Evolutionary conservation across 2,888 invertebrate species (phyloP).

Genomic region (Drosophila barbarae): DNA sequence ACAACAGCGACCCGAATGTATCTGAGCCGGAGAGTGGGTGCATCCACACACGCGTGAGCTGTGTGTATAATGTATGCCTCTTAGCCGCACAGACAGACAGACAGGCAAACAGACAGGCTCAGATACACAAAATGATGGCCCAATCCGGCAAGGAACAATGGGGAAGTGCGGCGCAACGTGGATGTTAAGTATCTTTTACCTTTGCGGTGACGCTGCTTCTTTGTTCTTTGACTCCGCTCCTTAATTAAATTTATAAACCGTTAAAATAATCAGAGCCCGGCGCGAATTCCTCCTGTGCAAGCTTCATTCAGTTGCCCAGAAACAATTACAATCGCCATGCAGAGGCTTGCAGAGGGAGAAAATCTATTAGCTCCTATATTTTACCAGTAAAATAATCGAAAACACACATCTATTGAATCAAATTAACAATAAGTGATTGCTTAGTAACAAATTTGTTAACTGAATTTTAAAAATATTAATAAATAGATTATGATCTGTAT

Average conservation of each 20-base stretch:
- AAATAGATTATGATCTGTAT: not conserved
- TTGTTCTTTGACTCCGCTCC: slow-evolving; percentile 47
- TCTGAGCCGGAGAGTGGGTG: slow-evolving; percentile 57
- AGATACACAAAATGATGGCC: slow-evolving; percentile 21
- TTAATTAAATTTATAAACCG: slow-evolving; percentile 68
- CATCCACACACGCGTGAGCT: slow-evolving; percentile 59
- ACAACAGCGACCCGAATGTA: slow-evolving; percentile 30
- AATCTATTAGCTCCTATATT: not conserved
- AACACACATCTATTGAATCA: too few species aligned
- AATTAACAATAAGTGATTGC: not conserved
- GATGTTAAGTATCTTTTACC: slow-evolving; percentile 35
- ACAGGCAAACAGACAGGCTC: slow-evolving; percentile 37
- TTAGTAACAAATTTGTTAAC: not conserved
- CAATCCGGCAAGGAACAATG: slow-evolving; percentile 5
- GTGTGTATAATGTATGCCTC: slow-evolving; percentile 62
- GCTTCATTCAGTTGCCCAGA: slow-evolving; percentile 23
- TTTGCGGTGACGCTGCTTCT: slow-evolving; percentile 46
- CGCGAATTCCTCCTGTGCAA: slow-evolving; percentile 41
- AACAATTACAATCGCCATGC: slow-evolving; percentile 31
- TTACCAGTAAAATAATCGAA: not conserved
- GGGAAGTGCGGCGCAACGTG: slow-evolving; percentile 6
- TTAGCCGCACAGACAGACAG: slow-evolving; percentile 37
- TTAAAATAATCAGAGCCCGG: slow-evolving; percentile 55
- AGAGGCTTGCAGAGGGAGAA: not conserved
- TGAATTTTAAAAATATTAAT: not conserved